Conservation (phyloP, 2,113 vertebrate genomes). For the Ibidorhyncha struthersii region DNA sequence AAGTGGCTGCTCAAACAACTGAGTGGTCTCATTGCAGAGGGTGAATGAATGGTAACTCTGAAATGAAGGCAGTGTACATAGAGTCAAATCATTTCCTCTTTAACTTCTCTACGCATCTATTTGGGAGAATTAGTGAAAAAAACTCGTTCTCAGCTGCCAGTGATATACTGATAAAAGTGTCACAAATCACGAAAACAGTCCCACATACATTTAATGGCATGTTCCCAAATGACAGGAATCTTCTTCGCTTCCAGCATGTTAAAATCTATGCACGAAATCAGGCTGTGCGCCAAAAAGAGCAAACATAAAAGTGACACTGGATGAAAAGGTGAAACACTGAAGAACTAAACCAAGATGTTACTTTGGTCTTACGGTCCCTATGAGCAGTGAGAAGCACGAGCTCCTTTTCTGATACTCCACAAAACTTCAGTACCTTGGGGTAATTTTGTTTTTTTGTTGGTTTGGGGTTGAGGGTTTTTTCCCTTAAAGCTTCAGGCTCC, state of each 20-base stretch:
- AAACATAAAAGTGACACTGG: background rate
- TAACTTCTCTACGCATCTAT: background rate
- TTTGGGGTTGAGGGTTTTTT: background rate
- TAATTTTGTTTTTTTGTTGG: background rate
- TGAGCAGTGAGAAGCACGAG: background rate
- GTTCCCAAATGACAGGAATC: background rate
- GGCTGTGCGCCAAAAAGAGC: background rate
- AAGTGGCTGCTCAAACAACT: background rate
- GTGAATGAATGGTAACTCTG: background rate
- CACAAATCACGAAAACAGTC: background rate
- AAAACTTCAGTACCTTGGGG: background rate
- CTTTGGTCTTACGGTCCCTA: background rate
- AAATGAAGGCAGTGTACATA: background rate
- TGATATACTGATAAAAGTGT: background rate
- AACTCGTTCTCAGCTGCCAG: background rate
- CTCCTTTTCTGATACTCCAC: background rate
- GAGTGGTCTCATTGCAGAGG: background rate
- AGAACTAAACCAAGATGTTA: background rate
- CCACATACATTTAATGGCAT: background rate
- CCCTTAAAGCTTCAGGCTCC: background rate
- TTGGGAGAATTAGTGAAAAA: background rate
- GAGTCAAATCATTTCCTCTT: background rate
- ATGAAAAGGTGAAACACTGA: background rate
- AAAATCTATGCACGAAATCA: background rate
- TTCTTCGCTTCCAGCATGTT: background rate